Evolutionary conservation across 2,797 vertebrate genomes (phyloP), one percentile per base, ranked within the genome.

Genomic region (Bradypus variegatus): DNA sequence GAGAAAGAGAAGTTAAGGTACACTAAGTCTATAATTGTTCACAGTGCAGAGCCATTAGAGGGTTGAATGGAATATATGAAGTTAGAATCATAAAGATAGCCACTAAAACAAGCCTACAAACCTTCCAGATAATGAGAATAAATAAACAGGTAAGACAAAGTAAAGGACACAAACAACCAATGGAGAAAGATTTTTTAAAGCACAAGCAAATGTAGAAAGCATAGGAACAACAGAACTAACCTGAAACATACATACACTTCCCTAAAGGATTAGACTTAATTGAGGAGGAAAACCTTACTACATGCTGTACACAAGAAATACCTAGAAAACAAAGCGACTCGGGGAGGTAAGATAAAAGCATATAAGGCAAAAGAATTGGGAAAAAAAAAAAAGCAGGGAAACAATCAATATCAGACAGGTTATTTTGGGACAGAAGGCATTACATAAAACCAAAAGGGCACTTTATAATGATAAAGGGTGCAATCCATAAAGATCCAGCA

Each of bases 21-120:
- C 0, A 3, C 0, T 15, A 53, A 4, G 8, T 18, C 18, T 53
- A 5, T 60, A 14, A 19, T 29, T 11, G 7, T 27, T 65, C 36
- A 3, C 23, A 38, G 0, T 6, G 1, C 8, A 21, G 25, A 41
- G 11, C 29, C 48, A 2, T 8, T 3, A 27, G 53, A 82, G 15
- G 58, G 15, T 0, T 1, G n/a, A 31, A 48, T 1, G 2, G 3
- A 36, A 55, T 29, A 2, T 1, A 16, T 0, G 5, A 27, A 72
- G 31, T 14, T 14, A 6, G 36, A 31, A 13, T 11, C 12, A 25
- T 8, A 6, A 5, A 77, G 29, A 21, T 0, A 3, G 7, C 15
- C 81, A 45, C 25, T 3, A 16, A 45, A 58, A 36, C 14, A 53
- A 64, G 50, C 12, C 5, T 15, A 31, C 2, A 13, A 64, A 25